phyloP scores from a whole-genome alignment of 2,113 vertebrate genomes.

The Peucedramus taeniatus region DNA sequence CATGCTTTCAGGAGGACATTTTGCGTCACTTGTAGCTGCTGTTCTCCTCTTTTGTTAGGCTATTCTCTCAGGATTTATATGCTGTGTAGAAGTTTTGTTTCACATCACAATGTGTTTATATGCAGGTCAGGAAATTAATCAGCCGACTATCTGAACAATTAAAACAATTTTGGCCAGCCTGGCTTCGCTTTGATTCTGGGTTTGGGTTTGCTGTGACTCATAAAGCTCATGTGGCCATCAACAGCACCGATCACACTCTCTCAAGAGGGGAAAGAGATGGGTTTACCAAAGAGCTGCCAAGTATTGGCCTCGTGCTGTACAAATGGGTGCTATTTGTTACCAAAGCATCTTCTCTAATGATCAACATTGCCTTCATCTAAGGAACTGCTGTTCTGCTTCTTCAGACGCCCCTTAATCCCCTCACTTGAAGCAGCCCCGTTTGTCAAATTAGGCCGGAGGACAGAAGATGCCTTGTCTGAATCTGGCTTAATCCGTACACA shows the following conservation, averaged over 20 bases:
- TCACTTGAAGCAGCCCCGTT: background rate
- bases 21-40: background rate
- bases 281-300: background rate
- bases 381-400: background rate
- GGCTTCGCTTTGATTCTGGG: background rate
- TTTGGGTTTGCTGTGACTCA: background rate
- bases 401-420: background rate
- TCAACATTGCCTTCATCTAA: background rate
- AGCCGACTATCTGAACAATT: constrained; percentile 31
- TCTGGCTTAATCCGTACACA: background rate
- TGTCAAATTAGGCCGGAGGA: background rate
- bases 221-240: background rate
- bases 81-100: constrained; percentile 12
- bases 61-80: constrained; percentile 39
- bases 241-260: background rate
- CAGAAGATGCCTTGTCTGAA: background rate
- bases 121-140: constrained; percentile 49
- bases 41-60: constrained; percentile 14
- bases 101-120: constrained; percentile 38
- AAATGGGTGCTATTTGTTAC: background rate
- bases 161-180: background rate
- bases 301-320: background rate
- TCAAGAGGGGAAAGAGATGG: background rate
- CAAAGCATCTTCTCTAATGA: background rate
- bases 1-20: constrained; percentile 19